These are phyloP conservation scores for Dynastes tityus DNA, from an alignment of 2,888 invertebrate species.

Conservation along the genomic window DNA sequence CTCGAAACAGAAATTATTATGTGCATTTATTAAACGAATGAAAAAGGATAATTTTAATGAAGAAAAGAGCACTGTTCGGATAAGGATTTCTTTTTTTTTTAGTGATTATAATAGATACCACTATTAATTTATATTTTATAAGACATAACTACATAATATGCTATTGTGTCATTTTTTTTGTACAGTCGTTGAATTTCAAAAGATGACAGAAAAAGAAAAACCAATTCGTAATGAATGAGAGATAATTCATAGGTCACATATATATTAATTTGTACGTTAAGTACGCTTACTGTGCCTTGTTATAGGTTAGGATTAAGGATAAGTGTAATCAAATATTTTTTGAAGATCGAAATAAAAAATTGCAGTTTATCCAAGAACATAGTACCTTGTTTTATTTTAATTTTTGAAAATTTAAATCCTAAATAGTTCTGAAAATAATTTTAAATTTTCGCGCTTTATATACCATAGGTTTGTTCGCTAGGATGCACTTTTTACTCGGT, in stretches of 20 bases:
- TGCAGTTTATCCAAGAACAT: conserved; percentile 23
- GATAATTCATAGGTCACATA: conserved; percentile 51
- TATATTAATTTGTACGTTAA: conserved; percentile 67
- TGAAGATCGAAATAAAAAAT: conserved; percentile 64
- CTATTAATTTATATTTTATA: conserved; percentile 51
- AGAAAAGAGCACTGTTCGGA: background rate
- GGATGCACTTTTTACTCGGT: too few species aligned
- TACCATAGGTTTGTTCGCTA: too few species aligned
- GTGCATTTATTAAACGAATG: conserved; percentile 43
- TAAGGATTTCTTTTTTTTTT: conserved; percentile 3
- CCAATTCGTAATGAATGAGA: conserved; percentile 12
- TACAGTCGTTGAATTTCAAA: conserved; percentile 9
- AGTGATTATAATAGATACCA: conserved; percentile 32
- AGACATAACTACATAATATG: conserved; percentile 53
- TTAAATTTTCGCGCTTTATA: too few species aligned
- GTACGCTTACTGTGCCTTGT: conserved; percentile 71
- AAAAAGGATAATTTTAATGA: too few species aligned
- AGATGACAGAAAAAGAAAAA: background rate
- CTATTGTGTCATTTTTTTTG: conserved; percentile 41
- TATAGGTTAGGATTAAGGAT: conserved; percentile 66
- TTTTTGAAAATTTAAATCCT: too few species aligned
- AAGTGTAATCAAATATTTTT: conserved; percentile 69
- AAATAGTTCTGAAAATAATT: too few species aligned
- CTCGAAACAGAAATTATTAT: conserved; percentile 46
- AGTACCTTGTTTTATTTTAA: too few species aligned